Conservation (phyloP, 2,797 vertebrate species). For the Microcaecilia unicolor region DNA sequence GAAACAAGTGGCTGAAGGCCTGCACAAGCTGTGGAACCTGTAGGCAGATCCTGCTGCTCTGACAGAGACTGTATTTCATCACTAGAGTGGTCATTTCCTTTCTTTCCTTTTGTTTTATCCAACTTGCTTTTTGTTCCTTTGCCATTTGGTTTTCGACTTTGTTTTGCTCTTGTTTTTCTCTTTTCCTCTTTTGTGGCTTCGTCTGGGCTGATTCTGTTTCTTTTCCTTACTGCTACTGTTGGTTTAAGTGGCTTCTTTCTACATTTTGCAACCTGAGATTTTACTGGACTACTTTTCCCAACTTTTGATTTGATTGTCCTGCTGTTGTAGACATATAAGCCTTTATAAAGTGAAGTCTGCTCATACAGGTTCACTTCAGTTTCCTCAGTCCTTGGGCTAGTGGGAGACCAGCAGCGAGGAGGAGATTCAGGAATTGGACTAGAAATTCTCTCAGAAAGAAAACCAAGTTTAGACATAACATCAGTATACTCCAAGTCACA, state of each 20-base stretch:
- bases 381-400: slow-evolving; percentile 74
- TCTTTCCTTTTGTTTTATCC: slow-evolving; percentile 35
- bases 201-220: slow-evolving; percentile 49
- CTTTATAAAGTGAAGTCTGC: slow-evolving; percentile 61
- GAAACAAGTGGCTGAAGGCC: slow-evolving; percentile 45
- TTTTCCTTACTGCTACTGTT: slow-evolving; percentile 50
- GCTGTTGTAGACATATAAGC: slow-evolving; percentile 41
- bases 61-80: slow-evolving; percentile 33
- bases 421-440: slow-evolving; percentile 82
- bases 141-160: slow-evolving; percentile 44
- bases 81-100: slow-evolving; percentile 23
- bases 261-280: slow-evolving; percentile 56
- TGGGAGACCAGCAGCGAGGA: slow-evolving; percentile 96
- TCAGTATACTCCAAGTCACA: slow-evolving; percentile 77
- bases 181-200: slow-evolving; percentile 42
- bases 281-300: slow-evolving; percentile 51
- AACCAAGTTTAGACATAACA: slow-evolving; percentile 92
- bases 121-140: slow-evolving; percentile 50
- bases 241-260: slow-evolving; percentile 58
- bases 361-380: slow-evolving; percentile 59
- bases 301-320: slow-evolving; percentile 37
- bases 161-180: slow-evolving; percentile 51
- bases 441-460: slow-evolving; percentile 85
- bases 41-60: slow-evolving; percentile 37
- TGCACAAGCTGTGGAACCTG: slow-evolving; percentile 29